phyloP scores from a whole-genome alignment of 2,797 vertebrate genomes.

The Semaprochilodus insignis region DNA sequence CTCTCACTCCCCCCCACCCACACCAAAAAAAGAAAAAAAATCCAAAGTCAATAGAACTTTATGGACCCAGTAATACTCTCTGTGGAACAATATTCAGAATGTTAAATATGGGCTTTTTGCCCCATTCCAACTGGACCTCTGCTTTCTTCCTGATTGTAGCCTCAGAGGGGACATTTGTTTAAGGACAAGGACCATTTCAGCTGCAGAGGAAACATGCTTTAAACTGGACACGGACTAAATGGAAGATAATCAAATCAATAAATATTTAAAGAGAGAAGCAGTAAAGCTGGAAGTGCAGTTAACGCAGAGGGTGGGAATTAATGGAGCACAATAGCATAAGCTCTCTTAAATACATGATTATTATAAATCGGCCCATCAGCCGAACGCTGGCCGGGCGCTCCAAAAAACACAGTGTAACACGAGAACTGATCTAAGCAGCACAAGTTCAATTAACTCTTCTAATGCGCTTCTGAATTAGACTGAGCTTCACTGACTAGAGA shows the following conservation, averaged over 20 bases:
- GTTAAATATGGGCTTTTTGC: constrained; percentile 48
- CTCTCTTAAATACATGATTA: constrained; percentile 22
- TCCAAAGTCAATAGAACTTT: constrained; percentile 65
- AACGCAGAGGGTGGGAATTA: constrained; percentile 16
- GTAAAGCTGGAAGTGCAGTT: constrained; percentile 35
- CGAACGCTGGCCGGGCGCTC: background rate
- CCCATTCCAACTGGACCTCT: constrained; percentile 48
- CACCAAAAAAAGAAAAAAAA: constrained; percentile 49
- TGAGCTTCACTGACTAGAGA: background rate
- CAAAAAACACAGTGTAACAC: background rate
- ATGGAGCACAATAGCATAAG: constrained; percentile 7
- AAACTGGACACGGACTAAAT: constrained; percentile 38
- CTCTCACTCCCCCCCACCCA: too few species aligned
- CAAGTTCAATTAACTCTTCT: background rate
- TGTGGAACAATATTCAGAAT: constrained; percentile 54
- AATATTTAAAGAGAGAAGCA: constrained; percentile 42
- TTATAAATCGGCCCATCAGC: constrained; percentile 24
- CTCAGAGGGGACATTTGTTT: constrained; percentile 47
- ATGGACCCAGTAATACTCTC: constrained; percentile 50
- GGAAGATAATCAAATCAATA: constrained; percentile 43
- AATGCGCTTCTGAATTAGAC: background rate
- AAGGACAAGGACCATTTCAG: constrained; percentile 48
- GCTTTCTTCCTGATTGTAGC: constrained; percentile 40
- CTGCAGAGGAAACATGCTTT: constrained; percentile 42
- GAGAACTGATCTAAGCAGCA: background rate